Conservation (phyloP, 2,113 vertebrate genomes). For the Petaurus breviceps region DNA sequence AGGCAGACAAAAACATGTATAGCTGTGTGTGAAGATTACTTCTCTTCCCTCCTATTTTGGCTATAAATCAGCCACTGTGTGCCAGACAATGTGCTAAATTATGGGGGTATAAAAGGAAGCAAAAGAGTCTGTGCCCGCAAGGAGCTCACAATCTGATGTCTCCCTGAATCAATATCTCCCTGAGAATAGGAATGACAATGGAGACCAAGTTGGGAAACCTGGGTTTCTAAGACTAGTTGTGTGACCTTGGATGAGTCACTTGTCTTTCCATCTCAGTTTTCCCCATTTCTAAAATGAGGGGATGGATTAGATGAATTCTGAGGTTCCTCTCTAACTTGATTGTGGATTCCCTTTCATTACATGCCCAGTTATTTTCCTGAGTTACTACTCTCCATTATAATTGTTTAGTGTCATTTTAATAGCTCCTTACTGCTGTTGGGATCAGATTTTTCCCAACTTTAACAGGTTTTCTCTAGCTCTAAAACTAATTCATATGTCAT, state of each 20-base stretch:
- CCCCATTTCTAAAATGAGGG: background rate
- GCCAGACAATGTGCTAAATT: background rate
- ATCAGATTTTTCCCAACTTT: background rate
- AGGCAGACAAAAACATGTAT: background rate
- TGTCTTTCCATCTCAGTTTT: background rate
- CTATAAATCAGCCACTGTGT: background rate
- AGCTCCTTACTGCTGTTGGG: background rate
- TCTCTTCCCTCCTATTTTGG: background rate
- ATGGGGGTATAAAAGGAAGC: background rate
- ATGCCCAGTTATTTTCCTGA: background rate
- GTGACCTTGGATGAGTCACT: background rate
- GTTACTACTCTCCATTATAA: background rate
- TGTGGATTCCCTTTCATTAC: background rate
- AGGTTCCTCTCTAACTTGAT: background rate
- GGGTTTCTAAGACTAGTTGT: background rate
- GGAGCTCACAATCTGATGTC: background rate
- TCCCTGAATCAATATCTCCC: background rate
- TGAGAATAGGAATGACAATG: background rate
- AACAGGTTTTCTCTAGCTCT: background rate
- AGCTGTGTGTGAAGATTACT: background rate
- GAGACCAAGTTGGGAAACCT: background rate
- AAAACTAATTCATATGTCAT: background rate
- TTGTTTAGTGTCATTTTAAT: background rate
- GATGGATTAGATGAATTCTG: background rate
- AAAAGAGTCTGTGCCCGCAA: background rate